Evolutionary conservation across 2,113 vertebrate genomes (phyloP).

Genomic region (Dipodomys ordii): DNA sequence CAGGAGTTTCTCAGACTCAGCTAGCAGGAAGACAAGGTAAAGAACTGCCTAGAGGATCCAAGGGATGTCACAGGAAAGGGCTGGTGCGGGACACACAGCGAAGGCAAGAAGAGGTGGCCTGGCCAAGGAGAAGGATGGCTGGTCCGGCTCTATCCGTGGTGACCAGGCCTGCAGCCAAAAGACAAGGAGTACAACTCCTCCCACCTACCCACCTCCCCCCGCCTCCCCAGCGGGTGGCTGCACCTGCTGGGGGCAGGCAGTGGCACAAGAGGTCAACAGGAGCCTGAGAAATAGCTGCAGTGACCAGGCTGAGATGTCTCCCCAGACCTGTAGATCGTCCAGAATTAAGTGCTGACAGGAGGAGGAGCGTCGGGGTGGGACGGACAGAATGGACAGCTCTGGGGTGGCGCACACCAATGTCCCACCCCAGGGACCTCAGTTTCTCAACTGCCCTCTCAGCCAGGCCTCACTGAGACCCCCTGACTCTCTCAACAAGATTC

Average conservation of each 20-base stretch:
- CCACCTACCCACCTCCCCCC: no score
- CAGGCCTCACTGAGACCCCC: background rate
- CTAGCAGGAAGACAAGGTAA: background rate
- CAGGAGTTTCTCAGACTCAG: background rate
- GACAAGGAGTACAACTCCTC: background rate
- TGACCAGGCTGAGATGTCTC: background rate
- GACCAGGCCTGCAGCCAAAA: background rate
- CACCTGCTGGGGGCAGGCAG: background rate
- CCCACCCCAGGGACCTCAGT: background rate
- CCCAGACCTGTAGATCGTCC: background rate
- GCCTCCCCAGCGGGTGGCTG: background rate
- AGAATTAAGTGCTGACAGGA: conserved; percentile 23
- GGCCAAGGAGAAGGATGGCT: rapidly evolving
- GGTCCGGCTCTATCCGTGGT: background rate
- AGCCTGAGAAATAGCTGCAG: conserved; percentile 29
- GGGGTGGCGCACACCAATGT: background rate
- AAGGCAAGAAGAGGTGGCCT: background rate
- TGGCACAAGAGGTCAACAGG: rapidly evolving
- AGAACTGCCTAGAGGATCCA: background rate
- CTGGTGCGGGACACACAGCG: background rate
- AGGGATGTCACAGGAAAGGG: background rate
- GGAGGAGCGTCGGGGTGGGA: background rate
- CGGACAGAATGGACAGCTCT: background rate
- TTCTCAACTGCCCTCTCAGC: background rate
- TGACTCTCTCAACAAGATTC: background rate